Percentiles rank a stretch among this genome's conserved stretches.
These are phyloP conservation scores for Diploptera punctata DNA, from an alignment of 2,888 invertebrate genomes.

Conservation along the genomic window DNA sequence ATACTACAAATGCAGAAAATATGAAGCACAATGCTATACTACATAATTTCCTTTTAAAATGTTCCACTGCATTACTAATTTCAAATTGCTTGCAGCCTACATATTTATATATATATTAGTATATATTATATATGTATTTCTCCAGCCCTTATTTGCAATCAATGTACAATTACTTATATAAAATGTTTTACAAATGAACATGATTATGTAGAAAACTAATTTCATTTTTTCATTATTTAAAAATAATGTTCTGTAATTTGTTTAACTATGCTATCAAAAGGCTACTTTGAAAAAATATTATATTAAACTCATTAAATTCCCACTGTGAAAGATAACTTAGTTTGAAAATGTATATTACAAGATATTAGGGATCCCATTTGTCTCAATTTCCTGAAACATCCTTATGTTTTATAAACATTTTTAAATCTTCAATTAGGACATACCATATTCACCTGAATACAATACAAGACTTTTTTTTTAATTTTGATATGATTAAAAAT, in stretches of 20 bases:
- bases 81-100: conserved; percentile 24
- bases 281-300: conserved; percentile 19
- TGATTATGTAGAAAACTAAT: conserved; percentile 37
- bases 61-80: conserved; percentile 21
- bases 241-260: conserved; percentile 28
- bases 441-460: too few relatives aligned
- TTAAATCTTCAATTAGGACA: too few relatives aligned
- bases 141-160: conserved; percentile 8
- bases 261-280: conserved; percentile 28
- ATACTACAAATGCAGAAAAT: too few relatives aligned
- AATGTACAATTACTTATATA: conserved; percentile 33
- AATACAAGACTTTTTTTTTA: too few relatives aligned
- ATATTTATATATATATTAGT: conserved; percentile 36
- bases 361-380: too few relatives aligned
- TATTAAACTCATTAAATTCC: conserved; percentile 28
- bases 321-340: conserved; percentile 26
- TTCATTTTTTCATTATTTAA: conserved; percentile 30
- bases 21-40: too few relatives aligned
- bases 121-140: too few relatives aligned
- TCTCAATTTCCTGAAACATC: too few relatives aligned
- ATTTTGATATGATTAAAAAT: too few relatives aligned
- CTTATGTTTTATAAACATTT: too few relatives aligned
- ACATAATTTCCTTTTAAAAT: not conserved
- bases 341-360: conserved; percentile 7
- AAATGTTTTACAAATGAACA: conserved; percentile 37